These are phyloP conservation scores for Trypoxylus dichotomus DNA, from an alignment of 1,140 invertebrate genomes.

Conservation along the genomic window DNA sequence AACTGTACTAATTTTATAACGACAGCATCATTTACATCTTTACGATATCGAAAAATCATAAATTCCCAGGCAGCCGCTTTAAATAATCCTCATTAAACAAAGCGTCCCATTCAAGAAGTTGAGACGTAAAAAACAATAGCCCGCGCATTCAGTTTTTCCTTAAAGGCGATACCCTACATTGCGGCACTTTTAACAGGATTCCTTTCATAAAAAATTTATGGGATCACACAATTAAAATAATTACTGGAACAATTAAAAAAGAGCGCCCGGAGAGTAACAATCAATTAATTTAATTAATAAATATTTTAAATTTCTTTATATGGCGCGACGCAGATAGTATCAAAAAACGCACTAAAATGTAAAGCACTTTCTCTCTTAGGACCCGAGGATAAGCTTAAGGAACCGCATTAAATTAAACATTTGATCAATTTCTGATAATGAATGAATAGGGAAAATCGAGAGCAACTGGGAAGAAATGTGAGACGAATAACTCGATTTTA, in stretches of 20 bases:
- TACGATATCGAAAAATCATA: too few species aligned
- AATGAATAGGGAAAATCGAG: neutral
- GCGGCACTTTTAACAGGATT: neutral
- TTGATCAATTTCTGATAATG: neutral
- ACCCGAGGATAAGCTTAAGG: neutral
- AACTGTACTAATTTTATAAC: too few species aligned
- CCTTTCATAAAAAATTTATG: slow-evolving; percentile 10
- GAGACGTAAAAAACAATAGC: too few species aligned
- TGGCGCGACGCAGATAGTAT: neutral
- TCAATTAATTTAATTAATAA: slow-evolving; percentile 14
- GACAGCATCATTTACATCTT: too few species aligned
- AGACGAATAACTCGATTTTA: too few species aligned
- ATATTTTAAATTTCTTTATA: neutral
- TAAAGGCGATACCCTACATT: neutral
- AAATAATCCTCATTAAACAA: too few species aligned
- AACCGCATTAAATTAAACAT: neutral
- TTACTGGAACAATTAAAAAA: neutral
- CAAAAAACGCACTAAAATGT: neutral
- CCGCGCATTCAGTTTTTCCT: neutral
- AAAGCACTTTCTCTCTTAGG: neutral
- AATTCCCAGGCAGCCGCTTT: too few species aligned
- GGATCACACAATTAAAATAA: slow-evolving; percentile 5
- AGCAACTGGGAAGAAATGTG: neutral
- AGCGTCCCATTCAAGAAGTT: too few species aligned
- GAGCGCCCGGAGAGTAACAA: neutral